A percentile compares a stretch with the other conserved stretches of the same genome.
Evolutionary conservation across 2,797 vertebrate species (phyloP).

Genomic region (Dryobates pubescens): DNA sequence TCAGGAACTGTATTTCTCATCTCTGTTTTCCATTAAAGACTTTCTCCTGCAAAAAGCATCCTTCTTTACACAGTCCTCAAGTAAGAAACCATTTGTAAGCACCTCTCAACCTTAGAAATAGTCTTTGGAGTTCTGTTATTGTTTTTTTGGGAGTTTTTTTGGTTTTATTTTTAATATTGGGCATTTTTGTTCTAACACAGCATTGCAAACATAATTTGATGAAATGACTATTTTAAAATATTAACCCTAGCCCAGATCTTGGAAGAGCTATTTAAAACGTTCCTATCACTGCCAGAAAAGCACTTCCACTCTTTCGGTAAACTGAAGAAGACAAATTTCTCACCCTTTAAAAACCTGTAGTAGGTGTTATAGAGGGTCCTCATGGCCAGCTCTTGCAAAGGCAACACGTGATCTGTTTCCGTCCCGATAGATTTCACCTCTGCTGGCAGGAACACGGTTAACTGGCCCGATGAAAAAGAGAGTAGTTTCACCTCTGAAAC

Average conservation of each 20-base stretch:
- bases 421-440: constrained; percentile 93
- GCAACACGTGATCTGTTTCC: constrained; percentile 84
- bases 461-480: constrained; percentile 82
- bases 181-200: not conserved
- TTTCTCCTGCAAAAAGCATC: not conserved
- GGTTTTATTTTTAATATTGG: not conserved
- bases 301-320: not conserved
- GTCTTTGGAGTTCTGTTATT: not conserved
- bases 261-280: not conserved
- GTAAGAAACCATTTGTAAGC: not conserved
- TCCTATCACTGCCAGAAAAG: not conserved
- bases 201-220: constrained; percentile 6
- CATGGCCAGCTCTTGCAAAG: constrained; percentile 93
- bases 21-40: constrained; percentile 41
- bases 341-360: constrained; percentile 81
- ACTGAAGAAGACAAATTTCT: not conserved
- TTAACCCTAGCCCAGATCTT: not conserved
- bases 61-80: not conserved
- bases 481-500: constrained; percentile 80
- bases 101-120: not conserved
- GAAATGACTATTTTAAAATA: not conserved
- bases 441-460: constrained; percentile 86
- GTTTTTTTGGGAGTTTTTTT: too few species aligned
- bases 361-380: constrained; percentile 84
- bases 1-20: constrained; percentile 50